These are phyloP conservation scores for Parazoanthus darwini DNA, from an alignment of 92 coral and sea anemone genomes.

Conservation along the genomic window DNA sequence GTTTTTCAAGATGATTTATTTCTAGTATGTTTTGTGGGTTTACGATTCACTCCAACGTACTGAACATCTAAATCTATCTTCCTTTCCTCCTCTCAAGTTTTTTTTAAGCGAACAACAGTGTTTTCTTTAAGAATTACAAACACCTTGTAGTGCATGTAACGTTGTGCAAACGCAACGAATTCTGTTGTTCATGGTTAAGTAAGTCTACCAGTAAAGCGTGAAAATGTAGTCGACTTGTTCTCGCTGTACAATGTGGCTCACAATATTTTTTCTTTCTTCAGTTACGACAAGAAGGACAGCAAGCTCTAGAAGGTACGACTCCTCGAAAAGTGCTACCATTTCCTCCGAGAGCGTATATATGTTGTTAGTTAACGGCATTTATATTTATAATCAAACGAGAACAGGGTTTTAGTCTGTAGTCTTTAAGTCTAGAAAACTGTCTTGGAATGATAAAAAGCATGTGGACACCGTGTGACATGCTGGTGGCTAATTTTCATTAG, in stretches of 20 bases:
- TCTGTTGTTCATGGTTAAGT: too few relatives aligned
- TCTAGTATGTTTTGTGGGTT: too few relatives aligned
- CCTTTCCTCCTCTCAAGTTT: too few relatives aligned
- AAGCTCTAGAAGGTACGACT: slow-evolving; percentile 42
- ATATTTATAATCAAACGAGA: not conserved
- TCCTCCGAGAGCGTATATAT: not conserved
- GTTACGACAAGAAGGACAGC: slow-evolving; percentile 50
- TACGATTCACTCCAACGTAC: too few relatives aligned
- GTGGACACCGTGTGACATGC: not conserved
- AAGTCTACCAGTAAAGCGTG: not conserved
- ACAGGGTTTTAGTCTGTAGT: not conserved
- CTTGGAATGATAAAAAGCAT: too few relatives aligned
- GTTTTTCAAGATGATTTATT: too few relatives aligned
- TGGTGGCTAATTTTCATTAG: too few relatives aligned
- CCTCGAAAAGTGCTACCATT: not conserved
- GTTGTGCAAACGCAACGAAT: too few relatives aligned
- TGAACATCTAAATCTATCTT: too few relatives aligned
- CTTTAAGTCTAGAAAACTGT: not conserved
- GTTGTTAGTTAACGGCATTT: not conserved
- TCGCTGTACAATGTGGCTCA: not conserved
- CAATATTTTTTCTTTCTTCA: not conserved
- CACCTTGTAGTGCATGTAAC: too few relatives aligned
- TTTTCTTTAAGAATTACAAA: too few relatives aligned
- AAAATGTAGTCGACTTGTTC: not conserved
- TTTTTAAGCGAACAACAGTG: too few relatives aligned